These are phyloP conservation scores for Ciona savignyi DNA, from an alignment of 23 tunicate species.

Conservation along the genomic window DNA sequence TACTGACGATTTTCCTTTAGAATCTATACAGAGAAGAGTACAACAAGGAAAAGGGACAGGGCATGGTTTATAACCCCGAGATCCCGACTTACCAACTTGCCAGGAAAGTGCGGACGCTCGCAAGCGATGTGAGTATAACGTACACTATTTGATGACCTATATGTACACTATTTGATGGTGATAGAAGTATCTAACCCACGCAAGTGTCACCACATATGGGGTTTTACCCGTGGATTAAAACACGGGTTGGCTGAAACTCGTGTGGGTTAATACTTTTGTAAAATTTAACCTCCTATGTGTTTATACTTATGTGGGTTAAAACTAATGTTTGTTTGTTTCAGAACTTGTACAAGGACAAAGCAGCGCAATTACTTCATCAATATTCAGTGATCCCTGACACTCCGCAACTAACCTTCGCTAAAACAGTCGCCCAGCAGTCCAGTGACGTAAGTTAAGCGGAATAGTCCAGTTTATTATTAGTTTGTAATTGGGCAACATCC, in stretches of 20 bases:
- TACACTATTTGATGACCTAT: too few relatives aligned
- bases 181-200: too few relatives aligned
- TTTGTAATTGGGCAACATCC: not conserved
- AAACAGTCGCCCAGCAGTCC: constrained; percentile 32
- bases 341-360: constrained; percentile 67
- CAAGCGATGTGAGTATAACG: constrained; percentile 51
- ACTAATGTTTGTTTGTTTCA: not conserved
- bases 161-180: too few relatives aligned
- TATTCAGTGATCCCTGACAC: constrained; percentile 55
- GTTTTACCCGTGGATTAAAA: too few relatives aligned
- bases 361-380: constrained; percentile 40
- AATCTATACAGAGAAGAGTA: constrained; percentile 60
- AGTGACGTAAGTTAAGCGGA: constrained; percentile 53
- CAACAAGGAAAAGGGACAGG: constrained; percentile 47
- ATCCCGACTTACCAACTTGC: constrained; percentile 65
- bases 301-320: too few relatives aligned
- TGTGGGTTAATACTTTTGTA: too few relatives aligned
- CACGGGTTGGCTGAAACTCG: too few relatives aligned
- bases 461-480: not conserved
- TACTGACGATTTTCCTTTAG: constrained; percentile 21
- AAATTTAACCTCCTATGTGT: too few relatives aligned
- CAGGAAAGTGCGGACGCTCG: constrained; percentile 33
- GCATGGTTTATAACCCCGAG: constrained; percentile 51
- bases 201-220: too few relatives aligned
- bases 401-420: constrained; percentile 61